phyloP scores from a whole-genome alignment of 2,113 vertebrate species.

The Eurystomus gularis region DNA sequence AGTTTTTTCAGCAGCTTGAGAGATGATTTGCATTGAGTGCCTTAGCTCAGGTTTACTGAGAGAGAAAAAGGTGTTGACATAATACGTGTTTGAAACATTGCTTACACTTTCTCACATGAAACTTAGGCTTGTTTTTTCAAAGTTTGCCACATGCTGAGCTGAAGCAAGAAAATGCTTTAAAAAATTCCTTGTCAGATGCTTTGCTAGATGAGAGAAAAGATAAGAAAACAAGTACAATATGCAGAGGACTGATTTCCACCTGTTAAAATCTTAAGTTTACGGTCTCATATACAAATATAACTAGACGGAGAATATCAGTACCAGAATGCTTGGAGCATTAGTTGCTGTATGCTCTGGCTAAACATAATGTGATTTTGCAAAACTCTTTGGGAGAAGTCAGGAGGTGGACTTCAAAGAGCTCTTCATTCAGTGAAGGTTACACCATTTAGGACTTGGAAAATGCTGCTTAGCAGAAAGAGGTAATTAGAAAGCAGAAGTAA shows the following conservation, averaged over 20 bases:
- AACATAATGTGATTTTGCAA: not conserved
- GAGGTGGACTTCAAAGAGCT: not conserved
- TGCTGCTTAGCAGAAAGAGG: not conserved
- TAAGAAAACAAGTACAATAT: not conserved
- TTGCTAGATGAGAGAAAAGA: not conserved
- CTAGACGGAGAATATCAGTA: not conserved
- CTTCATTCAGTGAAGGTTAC: not conserved
- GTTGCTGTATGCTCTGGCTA: not conserved
- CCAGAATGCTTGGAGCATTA: not conserved
- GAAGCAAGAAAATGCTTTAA: not conserved
- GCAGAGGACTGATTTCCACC: not conserved
- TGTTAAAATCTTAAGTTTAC: not conserved
- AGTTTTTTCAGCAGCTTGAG: not conserved
- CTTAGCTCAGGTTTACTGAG: constrained; percentile 12
- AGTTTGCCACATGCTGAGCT: constrained; percentile 9
- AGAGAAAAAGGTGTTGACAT: constrained; percentile 17
- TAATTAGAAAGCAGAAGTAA: constrained; percentile 15
- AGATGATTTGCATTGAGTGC: not conserved
- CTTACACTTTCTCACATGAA: not conserved
- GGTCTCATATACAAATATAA: not conserved
- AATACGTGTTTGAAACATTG: constrained; percentile 5
- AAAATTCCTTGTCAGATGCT: not conserved
- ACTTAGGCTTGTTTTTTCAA: not conserved
- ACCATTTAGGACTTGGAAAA: not conserved
- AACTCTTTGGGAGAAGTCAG: not conserved